Evolutionary conservation across 2,113 vertebrate species (phyloP).

Genomic region (Neoarius graeffei): DNA sequence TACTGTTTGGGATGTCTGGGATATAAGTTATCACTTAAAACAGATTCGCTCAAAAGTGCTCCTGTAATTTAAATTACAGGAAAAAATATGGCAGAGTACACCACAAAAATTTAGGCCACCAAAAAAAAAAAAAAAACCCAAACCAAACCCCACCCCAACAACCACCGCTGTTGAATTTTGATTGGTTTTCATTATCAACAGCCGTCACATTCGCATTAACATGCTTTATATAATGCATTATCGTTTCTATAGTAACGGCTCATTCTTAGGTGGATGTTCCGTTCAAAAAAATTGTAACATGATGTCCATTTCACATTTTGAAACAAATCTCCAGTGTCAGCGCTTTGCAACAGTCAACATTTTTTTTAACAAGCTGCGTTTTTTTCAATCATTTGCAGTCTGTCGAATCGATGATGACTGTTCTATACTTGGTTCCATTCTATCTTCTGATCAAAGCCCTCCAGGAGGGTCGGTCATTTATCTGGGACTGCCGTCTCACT

Average conservation of each 20-base stretch:
- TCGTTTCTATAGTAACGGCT: not conserved
- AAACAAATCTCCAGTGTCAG: not conserved
- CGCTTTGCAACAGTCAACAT: too few species aligned
- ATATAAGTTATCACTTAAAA: constrained; percentile 36
- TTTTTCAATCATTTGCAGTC: too few species aligned
- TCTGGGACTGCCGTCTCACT: too few species aligned
- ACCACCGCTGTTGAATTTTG: not conserved
- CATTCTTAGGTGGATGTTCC: not conserved
- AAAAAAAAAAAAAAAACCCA: not conserved
- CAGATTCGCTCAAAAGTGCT: constrained; percentile 59
- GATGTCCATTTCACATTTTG: too few species aligned
- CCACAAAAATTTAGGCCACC: not conserved
- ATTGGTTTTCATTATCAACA: not conserved
- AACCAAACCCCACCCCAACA: too few species aligned
- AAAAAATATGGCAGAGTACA: not conserved
- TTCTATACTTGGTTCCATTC: too few species aligned
- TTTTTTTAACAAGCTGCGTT: too few species aligned
- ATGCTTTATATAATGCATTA: not conserved
- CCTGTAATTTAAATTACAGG: not conserved
- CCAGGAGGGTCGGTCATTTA: too few species aligned
- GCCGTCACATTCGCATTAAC: not conserved
- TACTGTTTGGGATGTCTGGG: too few species aligned
- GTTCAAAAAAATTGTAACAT: not conserved
- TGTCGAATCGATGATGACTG: too few species aligned
- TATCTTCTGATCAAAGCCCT: too few species aligned